These are phyloP conservation scores for Macheiramphus alcinus DNA, from an alignment of 2,113 vertebrate species.

Conservation along the genomic window DNA sequence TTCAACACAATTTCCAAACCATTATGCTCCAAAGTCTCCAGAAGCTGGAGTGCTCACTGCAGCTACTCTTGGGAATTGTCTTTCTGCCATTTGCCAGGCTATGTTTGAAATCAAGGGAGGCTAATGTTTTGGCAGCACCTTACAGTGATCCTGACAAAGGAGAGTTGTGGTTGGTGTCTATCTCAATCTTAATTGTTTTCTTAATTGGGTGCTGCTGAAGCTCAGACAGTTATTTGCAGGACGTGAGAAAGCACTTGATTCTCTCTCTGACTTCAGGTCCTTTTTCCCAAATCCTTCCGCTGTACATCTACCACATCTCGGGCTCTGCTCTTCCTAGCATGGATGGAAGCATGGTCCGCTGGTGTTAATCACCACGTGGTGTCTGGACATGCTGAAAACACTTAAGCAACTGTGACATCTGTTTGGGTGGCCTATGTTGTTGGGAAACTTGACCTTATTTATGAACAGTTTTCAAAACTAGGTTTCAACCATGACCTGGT, in stretches of 20 bases:
- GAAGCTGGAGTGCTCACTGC: neutral
- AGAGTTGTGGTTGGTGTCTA: neutral
- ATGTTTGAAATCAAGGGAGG: neutral
- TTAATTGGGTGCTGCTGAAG: neutral
- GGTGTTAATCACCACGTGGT: constrained; percentile 36
- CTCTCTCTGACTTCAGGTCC: neutral
- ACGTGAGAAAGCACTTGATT: neutral
- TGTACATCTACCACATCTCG: neutral
- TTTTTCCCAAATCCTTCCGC: neutral
- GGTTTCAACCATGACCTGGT: neutral
- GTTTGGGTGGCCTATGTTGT: neutral
- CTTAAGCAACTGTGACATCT: constrained; percentile 39
- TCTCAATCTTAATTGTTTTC: neutral
- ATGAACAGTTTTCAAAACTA: neutral
- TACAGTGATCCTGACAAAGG: neutral
- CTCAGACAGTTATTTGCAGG: neutral
- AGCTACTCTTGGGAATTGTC: neutral
- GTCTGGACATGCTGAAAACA: constrained; percentile 55
- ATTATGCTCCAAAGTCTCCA: neutral
- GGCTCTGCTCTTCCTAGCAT: neutral
- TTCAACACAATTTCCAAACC: neutral
- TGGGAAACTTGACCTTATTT: constrained; percentile 40
- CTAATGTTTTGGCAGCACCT: neutral
- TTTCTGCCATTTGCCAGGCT: neutral
- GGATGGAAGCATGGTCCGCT: neutral